Percentiles rank a stretch among this genome's conserved stretches.
phyloP scores from a whole-genome alignment of 2,888 invertebrate genomes.

The Mycalesis mineus region DNA sequence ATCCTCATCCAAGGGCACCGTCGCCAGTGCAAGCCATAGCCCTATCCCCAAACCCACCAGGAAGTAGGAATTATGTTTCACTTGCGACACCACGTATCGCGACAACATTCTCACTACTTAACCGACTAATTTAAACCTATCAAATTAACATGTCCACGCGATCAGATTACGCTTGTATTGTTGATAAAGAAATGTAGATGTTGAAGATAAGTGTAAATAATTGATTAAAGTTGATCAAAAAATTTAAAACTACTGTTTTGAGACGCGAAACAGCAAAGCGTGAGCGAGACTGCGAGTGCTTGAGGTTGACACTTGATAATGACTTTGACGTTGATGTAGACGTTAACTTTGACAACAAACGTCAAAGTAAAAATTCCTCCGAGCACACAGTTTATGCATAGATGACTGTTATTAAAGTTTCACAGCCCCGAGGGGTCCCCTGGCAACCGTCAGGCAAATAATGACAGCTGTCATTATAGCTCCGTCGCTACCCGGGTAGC shows the following conservation, averaged over 20 bases:
- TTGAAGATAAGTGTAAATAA: slow-evolving; percentile 2
- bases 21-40: slow-evolving; percentile 73
- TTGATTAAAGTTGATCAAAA: background rate
- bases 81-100: slow-evolving; percentile 66
- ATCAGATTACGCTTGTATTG: slow-evolving; percentile 1
- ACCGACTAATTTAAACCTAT: background rate
- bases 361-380: no score
- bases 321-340: background rate
- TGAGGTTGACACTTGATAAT: no score
- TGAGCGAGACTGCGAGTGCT: no score
- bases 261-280: background rate
- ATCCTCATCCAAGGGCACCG: slow-evolving; percentile 67
- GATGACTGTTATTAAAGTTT: no score
- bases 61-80: slow-evolving; percentile 78
- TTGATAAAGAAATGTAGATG: slow-evolving; percentile 7
- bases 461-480: no score
- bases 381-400: no score
- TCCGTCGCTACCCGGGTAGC: no score
- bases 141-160: slow-evolving; percentile 9
- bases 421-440: no score
- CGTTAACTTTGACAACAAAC: no score
- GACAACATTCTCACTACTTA: slow-evolving; percentile 51
- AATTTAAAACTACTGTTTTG: background rate
- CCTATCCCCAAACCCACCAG: slow-evolving; percentile 77
- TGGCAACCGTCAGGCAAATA: no score